phyloP scores from a whole-genome alignment of 2,797 vertebrate species.

The Salmo trutta region DNA sequence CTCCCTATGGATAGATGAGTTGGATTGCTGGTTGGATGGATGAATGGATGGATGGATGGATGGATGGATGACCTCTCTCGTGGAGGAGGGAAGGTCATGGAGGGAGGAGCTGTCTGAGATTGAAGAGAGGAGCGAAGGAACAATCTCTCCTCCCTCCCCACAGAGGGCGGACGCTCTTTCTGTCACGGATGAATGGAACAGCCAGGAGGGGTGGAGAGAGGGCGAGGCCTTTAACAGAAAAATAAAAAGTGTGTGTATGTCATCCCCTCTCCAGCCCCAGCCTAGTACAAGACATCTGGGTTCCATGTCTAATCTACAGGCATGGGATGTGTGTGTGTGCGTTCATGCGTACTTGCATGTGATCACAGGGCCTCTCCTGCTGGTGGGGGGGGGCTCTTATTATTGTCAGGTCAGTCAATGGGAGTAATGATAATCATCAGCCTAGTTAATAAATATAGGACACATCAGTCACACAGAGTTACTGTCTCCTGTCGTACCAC shows the following conservation, averaged over 20 bases:
- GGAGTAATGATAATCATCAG: conserved; percentile 62
- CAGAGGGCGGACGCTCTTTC: conserved; percentile 50
- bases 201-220: too few relatives aligned
- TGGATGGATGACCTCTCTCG: conserved; percentile 63
- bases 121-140: conserved; percentile 44
- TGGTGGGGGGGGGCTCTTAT: conserved; percentile 22
- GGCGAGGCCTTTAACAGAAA: too few relatives aligned
- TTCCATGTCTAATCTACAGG: background rate
- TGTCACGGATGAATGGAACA: too few relatives aligned
- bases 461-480: conserved; percentile 41
- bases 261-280: conserved; percentile 26
- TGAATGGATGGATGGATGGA: conserved; percentile 62
- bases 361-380: background rate
- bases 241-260: too few relatives aligned
- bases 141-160: conserved; percentile 53
- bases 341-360: background rate
- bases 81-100: conserved; percentile 68
- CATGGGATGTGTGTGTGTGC: background rate
- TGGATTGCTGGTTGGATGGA: background rate
- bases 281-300: conserved; percentile 48
- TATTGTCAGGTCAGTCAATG: conserved; percentile 62
- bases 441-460: conserved; percentile 62
- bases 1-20: too few relatives aligned
- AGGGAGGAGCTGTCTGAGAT: conserved; percentile 16
- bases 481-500: background rate